These are phyloP conservation scores for Melanostigma gelatinosum DNA, from an alignment of 2,113 vertebrate species.

Conservation along the genomic window DNA sequence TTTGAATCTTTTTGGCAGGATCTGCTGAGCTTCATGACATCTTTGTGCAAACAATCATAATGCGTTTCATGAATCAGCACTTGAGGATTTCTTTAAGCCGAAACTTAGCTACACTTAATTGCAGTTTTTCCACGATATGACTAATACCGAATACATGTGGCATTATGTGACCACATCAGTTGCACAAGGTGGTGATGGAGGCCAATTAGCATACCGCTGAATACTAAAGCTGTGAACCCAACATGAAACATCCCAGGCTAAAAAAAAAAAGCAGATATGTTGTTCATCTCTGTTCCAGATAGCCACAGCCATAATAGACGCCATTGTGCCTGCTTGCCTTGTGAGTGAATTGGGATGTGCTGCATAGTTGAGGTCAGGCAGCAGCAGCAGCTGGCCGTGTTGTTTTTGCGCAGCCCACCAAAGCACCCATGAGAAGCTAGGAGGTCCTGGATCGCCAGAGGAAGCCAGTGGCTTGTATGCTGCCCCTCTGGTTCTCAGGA, in stretches of 20 bases:
- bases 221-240: constrained; percentile 1
- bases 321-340: constrained; percentile 46
- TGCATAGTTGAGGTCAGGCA: constrained; percentile 58
- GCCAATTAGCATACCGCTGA: not conserved
- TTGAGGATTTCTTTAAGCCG: constrained; percentile 16
- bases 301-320: constrained; percentile 21
- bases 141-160: constrained; percentile 5
- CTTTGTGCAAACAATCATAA: constrained; percentile 15
- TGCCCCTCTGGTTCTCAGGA: constrained; percentile 61
- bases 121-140: constrained; percentile 18
- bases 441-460: constrained; percentile 53
- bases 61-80: constrained; percentile 20
- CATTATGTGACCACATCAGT: constrained; percentile 11
- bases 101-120: constrained; percentile 10
- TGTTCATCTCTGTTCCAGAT: constrained; percentile 3
- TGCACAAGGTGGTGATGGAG: not conserved
- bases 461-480: constrained; percentile 45
- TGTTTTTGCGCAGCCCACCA: constrained; percentile 56
- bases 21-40: not conserved
- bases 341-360: constrained; percentile 38
- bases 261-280: not conserved
- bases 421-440: constrained; percentile 58
- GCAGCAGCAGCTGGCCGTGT: constrained; percentile 39
- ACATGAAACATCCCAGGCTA: not conserved
- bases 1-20: not conserved